Conservation (phyloP, 2,797 vertebrate genomes). For the Scolopax rusticola region DNA sequence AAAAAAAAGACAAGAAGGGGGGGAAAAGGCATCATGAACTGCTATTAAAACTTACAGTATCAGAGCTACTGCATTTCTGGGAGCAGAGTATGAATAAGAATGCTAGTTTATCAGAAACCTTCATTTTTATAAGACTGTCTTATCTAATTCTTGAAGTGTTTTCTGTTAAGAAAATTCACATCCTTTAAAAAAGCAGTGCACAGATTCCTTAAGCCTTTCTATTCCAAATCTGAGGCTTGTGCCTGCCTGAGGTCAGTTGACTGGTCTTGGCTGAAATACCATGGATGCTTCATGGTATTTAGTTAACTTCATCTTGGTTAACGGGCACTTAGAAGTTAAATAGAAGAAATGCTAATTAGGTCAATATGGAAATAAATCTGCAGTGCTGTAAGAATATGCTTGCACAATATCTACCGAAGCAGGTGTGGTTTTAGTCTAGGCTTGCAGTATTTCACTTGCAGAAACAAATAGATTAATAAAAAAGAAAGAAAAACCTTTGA, state of each 20-base stretch:
- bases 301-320: slow-evolving; percentile 31
- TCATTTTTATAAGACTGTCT: not conserved
- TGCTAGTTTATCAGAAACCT: not conserved
- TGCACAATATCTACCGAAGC: not conserved
- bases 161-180: slow-evolving; percentile 14
- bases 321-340: slow-evolving; percentile 28
- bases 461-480: slow-evolving; percentile 13
- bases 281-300: not conserved
- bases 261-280: slow-evolving; percentile 18
- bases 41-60: slow-evolving; percentile 53
- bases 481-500: not conserved
- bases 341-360: slow-evolving; percentile 49
- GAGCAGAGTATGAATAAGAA: not conserved
- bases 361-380: slow-evolving; percentile 31
- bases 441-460: slow-evolving; percentile 32
- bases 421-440: slow-evolving; percentile 46
- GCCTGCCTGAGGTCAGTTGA: not conserved
- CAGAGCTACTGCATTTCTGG: not conserved
- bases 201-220: not conserved
- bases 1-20: not conserved
- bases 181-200: not conserved
- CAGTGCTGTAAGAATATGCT: not conserved
- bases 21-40: not conserved
- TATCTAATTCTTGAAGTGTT: slow-evolving; percentile 15
- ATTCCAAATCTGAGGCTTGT: not conserved